Evolutionary conservation across 2,797 vertebrate genomes (phyloP), one percentile per base, ranked within the genome.

Genomic region (Picus viridis): DNA sequence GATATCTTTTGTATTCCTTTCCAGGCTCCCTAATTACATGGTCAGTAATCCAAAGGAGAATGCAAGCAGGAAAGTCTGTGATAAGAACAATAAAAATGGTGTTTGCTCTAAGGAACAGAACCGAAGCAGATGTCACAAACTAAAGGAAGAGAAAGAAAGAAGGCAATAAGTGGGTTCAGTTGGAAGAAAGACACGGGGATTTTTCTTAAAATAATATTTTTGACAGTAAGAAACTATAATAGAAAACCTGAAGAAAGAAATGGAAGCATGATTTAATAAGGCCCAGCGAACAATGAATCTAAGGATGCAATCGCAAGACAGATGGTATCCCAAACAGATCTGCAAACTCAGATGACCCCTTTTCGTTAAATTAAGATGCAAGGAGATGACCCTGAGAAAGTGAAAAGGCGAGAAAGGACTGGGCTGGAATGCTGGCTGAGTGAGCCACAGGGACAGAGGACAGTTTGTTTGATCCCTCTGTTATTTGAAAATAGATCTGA

Each of bases 381-480:
- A 86, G 59, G 47, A 89, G 59, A 86, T 75, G 86, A 93, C 87
- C 80, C 76, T 73, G 86, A 86, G 69, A 90, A 92, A 91, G 89
- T 56, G 64, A 76, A 73, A 91, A 87, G 90, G 64, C 53, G 57
- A 73, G 69, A 91, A 89, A 92, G 68, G 75, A 76, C 64, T 56
- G 24, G 27, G 47, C 34, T 79, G 93, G 90, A 94, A 95, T 88
- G 88, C 63, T 79, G 73, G 20, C 56, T 89, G 73, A 63, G 63
- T 0, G 2, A 70, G 74, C 73, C 71, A 59, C 24, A 51, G 69
- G 70, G 67, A 89, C 39, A 83, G 81, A 71, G 43, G 58, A 88
- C 59, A 70, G 83, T 78, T 80, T 86, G 54, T 85, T 90, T 93
- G 75, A 87, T 59, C 74, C 59, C 3, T 32, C 71, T 82, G 80